Conservation (phyloP, 2,113 vertebrate species). For the Peromyscus californicus region DNA sequence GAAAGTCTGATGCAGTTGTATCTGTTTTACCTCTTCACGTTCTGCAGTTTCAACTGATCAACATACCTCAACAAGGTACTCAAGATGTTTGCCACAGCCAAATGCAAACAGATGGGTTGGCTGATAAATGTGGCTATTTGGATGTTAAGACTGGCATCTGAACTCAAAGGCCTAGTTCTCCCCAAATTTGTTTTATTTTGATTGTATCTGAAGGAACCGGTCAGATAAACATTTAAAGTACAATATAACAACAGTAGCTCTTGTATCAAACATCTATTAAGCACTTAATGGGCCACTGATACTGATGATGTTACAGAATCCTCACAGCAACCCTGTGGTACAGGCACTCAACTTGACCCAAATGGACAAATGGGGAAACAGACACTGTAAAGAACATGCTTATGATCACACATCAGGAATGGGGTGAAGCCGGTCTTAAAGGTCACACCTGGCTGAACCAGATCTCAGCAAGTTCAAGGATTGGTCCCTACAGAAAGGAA, state of each 20-base stretch:
- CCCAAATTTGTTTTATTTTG: conserved; percentile 24
- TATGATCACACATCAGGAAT: conserved; percentile 32
- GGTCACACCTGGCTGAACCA: not conserved
- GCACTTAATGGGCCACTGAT: not conserved
- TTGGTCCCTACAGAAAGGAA: not conserved
- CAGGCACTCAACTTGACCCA: conserved; percentile 21
- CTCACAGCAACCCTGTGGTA: not conserved
- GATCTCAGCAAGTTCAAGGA: not conserved
- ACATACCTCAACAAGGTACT: conserved; percentile 23
- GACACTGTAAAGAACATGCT: not conserved
- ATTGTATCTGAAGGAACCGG: conserved; percentile 43
- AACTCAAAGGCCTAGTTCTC: conserved; percentile 21
- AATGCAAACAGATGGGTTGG: conserved; percentile 52
- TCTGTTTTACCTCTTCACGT: conserved; percentile 55
- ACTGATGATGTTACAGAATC: not conserved
- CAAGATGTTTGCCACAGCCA: conserved; percentile 36
- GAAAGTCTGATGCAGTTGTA: conserved; percentile 18
- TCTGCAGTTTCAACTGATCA: conserved; percentile 24
- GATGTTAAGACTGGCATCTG: not conserved
- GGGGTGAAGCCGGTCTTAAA: not conserved
- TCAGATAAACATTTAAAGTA: conserved; percentile 69
- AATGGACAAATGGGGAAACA: conserved; percentile 55
- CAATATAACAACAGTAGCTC: not conserved
- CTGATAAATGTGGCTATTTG: too few species aligned
- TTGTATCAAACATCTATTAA: not conserved